Evolutionary conservation across 2,888 invertebrate genomes (phyloP), one percentile per base, ranked within the genome.

Genomic region (Smittia sp.): DNA sequence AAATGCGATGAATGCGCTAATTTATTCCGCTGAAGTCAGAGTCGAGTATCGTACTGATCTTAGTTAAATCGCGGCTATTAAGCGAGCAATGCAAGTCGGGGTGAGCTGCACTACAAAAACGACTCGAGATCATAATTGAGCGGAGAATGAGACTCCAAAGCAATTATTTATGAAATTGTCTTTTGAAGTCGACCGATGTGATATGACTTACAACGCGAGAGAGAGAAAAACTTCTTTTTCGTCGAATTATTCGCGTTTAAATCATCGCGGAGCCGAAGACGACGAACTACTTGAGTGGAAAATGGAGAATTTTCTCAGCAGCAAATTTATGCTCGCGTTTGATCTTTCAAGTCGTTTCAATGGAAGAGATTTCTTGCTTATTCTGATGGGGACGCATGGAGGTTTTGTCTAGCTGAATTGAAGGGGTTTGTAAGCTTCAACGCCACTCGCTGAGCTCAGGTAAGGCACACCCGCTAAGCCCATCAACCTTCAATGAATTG

Each of bases 91-190:
- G 27, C 25, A 62, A 54, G 6, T 63, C 15, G 9, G 25, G 11
- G 63, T 13, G 25, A 27, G 27, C 25, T 27, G 13, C 20, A 18
- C 1, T n/a, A 25, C 63, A 63, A 27, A 24, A 2, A 24, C 25
- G n/a, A n/a, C 22, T 58, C 22, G n/a, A 46, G 46, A 58, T 22
- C 58, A 25, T 27, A 63, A 63, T 63, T 63, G 63, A 63, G 63
- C 63, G 63, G 25, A 63, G 63, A 63, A 63, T 63, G 9, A 27
- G 27, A 63, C 63, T 63, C 63, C 25, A 63, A 63, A 63, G 63
- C 63, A 63, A 63, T 63, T 63, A 63, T 63, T 63, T 63, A 25
- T 63, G 27, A 63, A 58, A 27, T 63, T 18, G 25, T 27, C 63
- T 63, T n/a, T 63, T 63, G 25, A 63, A 27, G 63, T 27, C 58